Evolutionary conservation across 2,113 vertebrate species (phyloP).

Genomic region (Oreochromis spilurus): DNA sequence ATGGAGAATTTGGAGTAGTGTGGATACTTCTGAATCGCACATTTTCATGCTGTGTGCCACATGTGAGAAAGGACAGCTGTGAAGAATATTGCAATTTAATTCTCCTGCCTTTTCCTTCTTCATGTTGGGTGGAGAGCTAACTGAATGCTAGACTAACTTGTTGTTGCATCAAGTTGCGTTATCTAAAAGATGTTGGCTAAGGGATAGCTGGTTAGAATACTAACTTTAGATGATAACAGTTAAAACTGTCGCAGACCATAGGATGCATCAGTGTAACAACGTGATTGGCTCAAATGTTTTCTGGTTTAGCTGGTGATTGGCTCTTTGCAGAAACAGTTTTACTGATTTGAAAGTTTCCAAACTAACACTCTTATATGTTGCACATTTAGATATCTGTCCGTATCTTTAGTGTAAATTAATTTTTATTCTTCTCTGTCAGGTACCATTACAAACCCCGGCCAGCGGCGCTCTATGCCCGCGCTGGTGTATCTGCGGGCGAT

Average conservation of each 20-base stretch:
- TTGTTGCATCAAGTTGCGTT: neutral
- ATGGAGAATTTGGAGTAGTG: neutral
- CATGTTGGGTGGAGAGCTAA: fast-evolving
- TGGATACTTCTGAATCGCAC: fast-evolving
- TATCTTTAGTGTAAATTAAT: fast-evolving
- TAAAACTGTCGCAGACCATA: neutral
- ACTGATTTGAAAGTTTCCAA: neutral
- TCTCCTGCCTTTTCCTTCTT: neutral
- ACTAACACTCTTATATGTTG: neutral
- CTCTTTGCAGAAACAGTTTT: neutral
- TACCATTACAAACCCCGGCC: constrained; percentile 89
- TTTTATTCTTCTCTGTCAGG: constrained; percentile 67
- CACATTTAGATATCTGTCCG: neutral
- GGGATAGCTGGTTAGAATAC: neutral
- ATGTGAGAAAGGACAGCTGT: neutral
- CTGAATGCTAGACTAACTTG: neutral
- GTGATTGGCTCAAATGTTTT: neutral
- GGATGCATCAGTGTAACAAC: neutral
- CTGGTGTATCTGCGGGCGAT: constrained; percentile 86
- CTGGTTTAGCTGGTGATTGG: neutral
- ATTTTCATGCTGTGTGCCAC: neutral
- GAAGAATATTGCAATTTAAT: neutral
- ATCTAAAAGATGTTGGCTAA: neutral
- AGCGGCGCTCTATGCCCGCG: constrained; percentile 84
- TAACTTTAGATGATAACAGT: neutral